Conservation (phyloP, 1,140 invertebrate genomes). For the Drosophila gunungcola region DNA sequence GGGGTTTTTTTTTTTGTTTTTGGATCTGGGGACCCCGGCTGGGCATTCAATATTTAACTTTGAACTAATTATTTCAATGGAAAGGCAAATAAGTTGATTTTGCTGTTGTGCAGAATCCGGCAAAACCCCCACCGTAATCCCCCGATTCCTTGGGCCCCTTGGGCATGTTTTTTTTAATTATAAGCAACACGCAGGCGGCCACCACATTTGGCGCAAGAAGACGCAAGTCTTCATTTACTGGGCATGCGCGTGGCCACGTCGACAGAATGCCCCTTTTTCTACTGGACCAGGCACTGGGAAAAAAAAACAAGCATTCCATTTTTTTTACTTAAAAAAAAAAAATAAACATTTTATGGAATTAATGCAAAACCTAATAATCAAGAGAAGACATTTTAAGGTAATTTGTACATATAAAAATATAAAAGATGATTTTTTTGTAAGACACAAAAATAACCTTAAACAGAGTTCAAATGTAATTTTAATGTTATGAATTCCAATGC, state of each 20-base stretch:
- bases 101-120: conserved; percentile 37
- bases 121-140: neutral
- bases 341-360: too few relatives aligned
- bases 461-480: too few relatives aligned
- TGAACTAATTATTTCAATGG: conserved; percentile 85
- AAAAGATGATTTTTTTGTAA: too few relatives aligned
- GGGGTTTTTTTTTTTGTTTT: neutral
- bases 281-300: conserved; percentile 4
- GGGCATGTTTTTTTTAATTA: conserved; percentile 82
- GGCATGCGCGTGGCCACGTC: conserved; percentile 77
- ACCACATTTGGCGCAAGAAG: conserved; percentile 30
- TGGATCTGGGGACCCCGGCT: conserved; percentile 8
- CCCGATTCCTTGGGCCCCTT: conserved; percentile 16
- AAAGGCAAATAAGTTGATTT: conserved; percentile 83
- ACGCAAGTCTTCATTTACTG: conserved; percentile 50
- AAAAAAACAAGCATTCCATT: neutral
- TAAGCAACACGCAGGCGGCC: conserved; percentile 81
- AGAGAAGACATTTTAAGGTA: too few relatives aligned
- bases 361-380: too few relatives aligned
- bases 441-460: too few relatives aligned
- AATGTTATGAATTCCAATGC: too few relatives aligned
- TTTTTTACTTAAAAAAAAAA: too few relatives aligned
- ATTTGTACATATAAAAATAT: too few relatives aligned
- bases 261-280: conserved; percentile 13
- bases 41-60: conserved; percentile 80